Evolutionary conservation across 1,140 invertebrate species (phyloP).

Genomic region (Pemphigus obesinymphae): DNA sequence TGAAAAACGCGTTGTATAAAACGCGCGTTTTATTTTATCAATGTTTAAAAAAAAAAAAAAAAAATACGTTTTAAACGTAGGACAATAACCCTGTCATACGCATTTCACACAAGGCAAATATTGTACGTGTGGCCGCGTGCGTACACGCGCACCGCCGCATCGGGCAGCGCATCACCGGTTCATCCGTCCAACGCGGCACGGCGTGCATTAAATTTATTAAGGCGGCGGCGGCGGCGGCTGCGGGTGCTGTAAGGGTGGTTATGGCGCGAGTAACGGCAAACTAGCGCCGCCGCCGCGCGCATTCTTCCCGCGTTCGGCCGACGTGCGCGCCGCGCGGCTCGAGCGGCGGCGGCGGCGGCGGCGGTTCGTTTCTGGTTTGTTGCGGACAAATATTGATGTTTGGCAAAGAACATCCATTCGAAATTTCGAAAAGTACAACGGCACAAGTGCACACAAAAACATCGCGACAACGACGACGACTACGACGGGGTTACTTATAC

Average conservation of each 20-base stretch:
- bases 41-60: too few species aligned
- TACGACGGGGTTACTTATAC: conserved; percentile 8
- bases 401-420: conserved; percentile 41
- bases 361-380: conserved; percentile 40
- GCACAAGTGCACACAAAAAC: conserved; percentile 40
- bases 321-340: neutral
- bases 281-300: neutral
- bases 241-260: neutral
- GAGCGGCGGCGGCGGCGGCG: neutral
- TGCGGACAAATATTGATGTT: conserved; percentile 41
- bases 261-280: neutral
- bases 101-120: too few species aligned
- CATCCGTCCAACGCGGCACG: neutral
- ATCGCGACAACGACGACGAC: neutral
- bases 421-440: conserved; percentile 42
- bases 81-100: too few species aligned
- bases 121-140: too few species aligned
- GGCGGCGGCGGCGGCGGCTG: neutral
- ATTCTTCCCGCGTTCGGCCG: neutral
- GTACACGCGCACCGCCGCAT: neutral
- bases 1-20: too few species aligned
- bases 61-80: too few species aligned
- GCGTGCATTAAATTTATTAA: neutral
- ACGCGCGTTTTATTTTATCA: too few species aligned
- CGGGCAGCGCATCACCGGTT: neutral